Conservation (phyloP, 2,113 vertebrate species). For the Carollia perspicillata region DNA sequence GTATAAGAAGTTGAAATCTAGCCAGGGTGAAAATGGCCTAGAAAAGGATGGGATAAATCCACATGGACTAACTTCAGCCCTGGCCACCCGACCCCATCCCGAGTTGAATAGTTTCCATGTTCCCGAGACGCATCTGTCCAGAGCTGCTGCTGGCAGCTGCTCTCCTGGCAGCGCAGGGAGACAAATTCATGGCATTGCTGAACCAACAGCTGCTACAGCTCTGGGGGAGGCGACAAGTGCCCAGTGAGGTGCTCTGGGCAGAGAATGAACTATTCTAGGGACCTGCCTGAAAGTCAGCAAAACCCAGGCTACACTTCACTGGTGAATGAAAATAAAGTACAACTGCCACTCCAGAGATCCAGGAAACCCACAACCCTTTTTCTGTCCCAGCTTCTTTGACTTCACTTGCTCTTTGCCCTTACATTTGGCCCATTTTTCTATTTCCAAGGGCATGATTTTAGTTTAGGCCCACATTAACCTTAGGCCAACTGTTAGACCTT, state of each 20-base stretch:
- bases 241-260: slow-evolving; percentile 58
- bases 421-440: neutral
- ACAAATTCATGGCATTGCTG: slow-evolving; percentile 53
- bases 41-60: slow-evolving; percentile 33
- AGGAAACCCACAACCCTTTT: neutral
- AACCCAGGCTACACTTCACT: slow-evolving; percentile 22
- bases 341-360: neutral
- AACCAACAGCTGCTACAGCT: slow-evolving; percentile 35
- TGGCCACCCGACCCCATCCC: slow-evolving; percentile 41
- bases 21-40: neutral
- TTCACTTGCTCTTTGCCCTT: neutral
- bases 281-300: slow-evolving; percentile 58
- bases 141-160: slow-evolving; percentile 74
- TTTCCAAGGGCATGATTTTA: neutral
- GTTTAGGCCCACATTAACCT: neutral
- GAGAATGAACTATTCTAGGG: slow-evolving; percentile 66
- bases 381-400: neutral
- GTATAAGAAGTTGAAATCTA: neutral
- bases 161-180: slow-evolving; percentile 71
- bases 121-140: slow-evolving; percentile 43
- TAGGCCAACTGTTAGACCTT: neutral
- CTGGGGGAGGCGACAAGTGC: slow-evolving; percentile 45
- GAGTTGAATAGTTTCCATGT: slow-evolving; percentile 65
- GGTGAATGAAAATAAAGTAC: slow-evolving; percentile 60
- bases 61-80: slow-evolving; percentile 57